A percentile compares a stretch with the other conserved stretches of the same genome.
Evolutionary conservation across 2,888 invertebrate species (phyloP).

Genomic region (Amphimallon solstitiale): DNA sequence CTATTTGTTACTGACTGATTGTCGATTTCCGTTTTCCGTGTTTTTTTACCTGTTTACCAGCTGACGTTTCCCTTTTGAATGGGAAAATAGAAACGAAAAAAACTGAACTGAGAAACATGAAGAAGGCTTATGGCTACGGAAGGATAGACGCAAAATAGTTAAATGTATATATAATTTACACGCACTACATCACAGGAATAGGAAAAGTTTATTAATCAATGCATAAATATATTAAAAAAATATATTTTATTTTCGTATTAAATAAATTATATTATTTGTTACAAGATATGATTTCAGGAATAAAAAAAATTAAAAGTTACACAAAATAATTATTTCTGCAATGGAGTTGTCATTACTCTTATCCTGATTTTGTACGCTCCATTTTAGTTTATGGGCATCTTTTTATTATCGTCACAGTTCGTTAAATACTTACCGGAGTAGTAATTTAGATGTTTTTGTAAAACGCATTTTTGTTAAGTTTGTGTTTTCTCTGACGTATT

Average conservation of each 20-base stretch:
- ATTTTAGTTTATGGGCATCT: slow-evolving; percentile 4
- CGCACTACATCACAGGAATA: no score
- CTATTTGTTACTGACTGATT: slow-evolving; percentile 54
- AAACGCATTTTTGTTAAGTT: slow-evolving; percentile 13
- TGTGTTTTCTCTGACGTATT: not conserved
- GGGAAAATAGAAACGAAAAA: not conserved
- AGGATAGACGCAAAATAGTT: no score
- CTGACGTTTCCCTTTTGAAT: slow-evolving; percentile 46
- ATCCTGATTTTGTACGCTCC: slow-evolving; percentile 11
- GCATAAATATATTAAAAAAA: no score
- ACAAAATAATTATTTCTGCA: no score
- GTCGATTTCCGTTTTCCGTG: slow-evolving; percentile 54
- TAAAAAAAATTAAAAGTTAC: no score
- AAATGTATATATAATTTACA: no score
- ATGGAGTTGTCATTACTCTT: not conserved
- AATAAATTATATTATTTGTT: no score
- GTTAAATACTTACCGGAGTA: slow-evolving; percentile 6
- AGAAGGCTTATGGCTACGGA: no score
- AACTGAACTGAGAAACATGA: no score
- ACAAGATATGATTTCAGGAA: no score
- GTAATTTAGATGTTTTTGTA: slow-evolving; percentile 13
- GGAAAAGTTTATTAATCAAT: no score
- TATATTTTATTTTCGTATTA: no score
- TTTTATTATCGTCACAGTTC: slow-evolving; percentile 24
- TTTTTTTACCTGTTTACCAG: slow-evolving; percentile 44